A percentile compares a stretch with the other conserved stretches of the same genome.
These are phyloP conservation scores for Diploscapter pachys DNA, from an alignment of 1,140 invertebrate genomes.

Conservation along the genomic window DNA sequence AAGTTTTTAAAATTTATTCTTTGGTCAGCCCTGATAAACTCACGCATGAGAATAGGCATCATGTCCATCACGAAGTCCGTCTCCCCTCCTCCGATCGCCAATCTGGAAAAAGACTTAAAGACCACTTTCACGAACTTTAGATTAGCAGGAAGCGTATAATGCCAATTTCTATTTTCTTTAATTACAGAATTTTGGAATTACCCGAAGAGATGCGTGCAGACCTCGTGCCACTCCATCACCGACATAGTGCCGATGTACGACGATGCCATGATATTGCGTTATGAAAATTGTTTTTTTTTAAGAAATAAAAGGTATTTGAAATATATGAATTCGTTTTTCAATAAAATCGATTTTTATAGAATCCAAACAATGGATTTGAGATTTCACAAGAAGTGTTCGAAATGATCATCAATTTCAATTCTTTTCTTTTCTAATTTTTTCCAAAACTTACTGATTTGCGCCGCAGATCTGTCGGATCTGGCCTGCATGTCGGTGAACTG, in stretches of 20 bases:
- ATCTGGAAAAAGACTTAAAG: not conserved
- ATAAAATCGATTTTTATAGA: too few species aligned
- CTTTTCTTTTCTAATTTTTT: not conserved
- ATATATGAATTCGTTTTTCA: too few species aligned
- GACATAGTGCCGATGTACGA: constrained; percentile 15
- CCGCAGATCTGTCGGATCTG: constrained; percentile 25
- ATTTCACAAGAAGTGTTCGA: too few species aligned
- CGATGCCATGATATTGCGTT: constrained; percentile 17
- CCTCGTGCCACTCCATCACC: constrained; percentile 18
- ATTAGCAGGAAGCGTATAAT: too few species aligned
- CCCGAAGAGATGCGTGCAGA: not conserved
- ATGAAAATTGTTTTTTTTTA: constrained; percentile 2
- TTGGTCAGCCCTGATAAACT: not conserved
- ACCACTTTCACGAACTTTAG: too few species aligned
- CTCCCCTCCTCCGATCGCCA: not conserved
- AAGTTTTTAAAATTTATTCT: too few species aligned
- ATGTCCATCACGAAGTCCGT: constrained; percentile 2
- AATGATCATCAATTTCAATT: too few species aligned
- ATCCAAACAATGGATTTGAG: too few species aligned
- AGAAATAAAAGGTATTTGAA: too few species aligned
- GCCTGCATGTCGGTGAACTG: constrained; percentile 18
- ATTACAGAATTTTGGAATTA: too few species aligned
- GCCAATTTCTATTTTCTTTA: too few species aligned
- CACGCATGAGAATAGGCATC: constrained; percentile 2
- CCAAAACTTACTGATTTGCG: constrained; percentile 24